Conservation (phyloP, 2,888 invertebrate genomes). For the Tachina grossa region DNA sequence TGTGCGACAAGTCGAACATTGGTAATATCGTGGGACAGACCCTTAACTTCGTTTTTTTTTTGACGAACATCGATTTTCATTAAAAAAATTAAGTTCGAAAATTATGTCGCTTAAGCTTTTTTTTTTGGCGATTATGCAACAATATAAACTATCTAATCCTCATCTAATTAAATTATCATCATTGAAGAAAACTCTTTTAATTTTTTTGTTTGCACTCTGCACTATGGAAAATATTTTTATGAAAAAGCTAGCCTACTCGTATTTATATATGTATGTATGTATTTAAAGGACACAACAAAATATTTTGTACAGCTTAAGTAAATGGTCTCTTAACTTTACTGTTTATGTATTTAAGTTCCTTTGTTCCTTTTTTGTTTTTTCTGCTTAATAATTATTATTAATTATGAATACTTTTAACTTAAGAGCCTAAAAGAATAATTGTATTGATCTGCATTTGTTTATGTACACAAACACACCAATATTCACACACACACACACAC, state of each 20-base stretch:
- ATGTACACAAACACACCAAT: slow-evolving; percentile 18
- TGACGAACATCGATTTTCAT: too few relatives aligned
- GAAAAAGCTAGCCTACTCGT: not conserved
- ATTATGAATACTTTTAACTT: slow-evolving; percentile 30
- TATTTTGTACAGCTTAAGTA: slow-evolving; percentile 43
- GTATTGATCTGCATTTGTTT: slow-evolving; percentile 62
- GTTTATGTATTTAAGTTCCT: slow-evolving; percentile 58
- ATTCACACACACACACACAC: not conserved
- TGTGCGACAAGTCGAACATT: too few relatives aligned
- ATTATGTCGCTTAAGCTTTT: too few relatives aligned
- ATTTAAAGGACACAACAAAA: slow-evolving; percentile 30
- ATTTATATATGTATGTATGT: not conserved
- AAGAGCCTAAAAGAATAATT: slow-evolving; percentile 34
- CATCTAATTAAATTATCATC: too few relatives aligned
- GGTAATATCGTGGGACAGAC: too few relatives aligned
- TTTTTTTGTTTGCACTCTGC: not conserved
- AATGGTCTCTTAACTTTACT: slow-evolving; percentile 33
- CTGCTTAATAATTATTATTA: slow-evolving; percentile 13
- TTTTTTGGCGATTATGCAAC: too few relatives aligned
- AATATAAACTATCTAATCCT: too few relatives aligned
- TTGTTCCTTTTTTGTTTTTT: slow-evolving; percentile 34
- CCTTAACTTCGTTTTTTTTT: too few relatives aligned
- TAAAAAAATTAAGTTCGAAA: too few relatives aligned
- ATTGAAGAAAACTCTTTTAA: too few relatives aligned
- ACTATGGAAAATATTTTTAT: slow-evolving; percentile 44